phyloP scores from a whole-genome alignment of 2,113 vertebrate species.

The Oriolus oriolus region DNA sequence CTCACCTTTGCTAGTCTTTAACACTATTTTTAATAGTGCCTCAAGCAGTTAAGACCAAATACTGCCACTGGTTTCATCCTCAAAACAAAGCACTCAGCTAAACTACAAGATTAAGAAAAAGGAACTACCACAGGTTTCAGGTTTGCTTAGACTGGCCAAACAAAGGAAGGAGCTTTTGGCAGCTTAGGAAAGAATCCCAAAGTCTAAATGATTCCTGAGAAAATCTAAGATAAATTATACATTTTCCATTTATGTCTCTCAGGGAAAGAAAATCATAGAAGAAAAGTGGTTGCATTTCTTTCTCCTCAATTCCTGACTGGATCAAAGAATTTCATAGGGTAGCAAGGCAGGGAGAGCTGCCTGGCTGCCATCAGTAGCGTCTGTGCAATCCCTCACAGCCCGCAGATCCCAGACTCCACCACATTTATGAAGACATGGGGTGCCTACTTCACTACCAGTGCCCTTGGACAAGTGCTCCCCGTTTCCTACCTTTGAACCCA shows the following conservation, averaged over 20 bases:
- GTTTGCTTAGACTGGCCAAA: neutral
- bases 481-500: constrained; percentile 28
- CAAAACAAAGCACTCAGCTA: neutral
- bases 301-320: neutral
- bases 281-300: neutral
- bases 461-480: neutral
- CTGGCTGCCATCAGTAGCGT: neutral
- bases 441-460: neutral
- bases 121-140: neutral
- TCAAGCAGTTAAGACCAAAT: neutral
- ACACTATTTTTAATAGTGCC: neutral
- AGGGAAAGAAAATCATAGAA: too few species aligned
- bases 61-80: neutral
- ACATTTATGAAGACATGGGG: neutral
- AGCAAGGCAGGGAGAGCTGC: neutral
- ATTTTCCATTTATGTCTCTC: neutral
- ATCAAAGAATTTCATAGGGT: neutral
- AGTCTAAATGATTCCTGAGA: neutral
- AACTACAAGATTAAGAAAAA: neutral
- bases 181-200: neutral
- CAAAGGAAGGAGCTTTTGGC: neutral
- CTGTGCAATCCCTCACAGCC: neutral
- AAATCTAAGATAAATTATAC: neutral
- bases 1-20: neutral
- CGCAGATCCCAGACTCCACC: neutral